Conservation (phyloP, 1,140 invertebrate genomes). For the Ephestia elutella region DNA sequence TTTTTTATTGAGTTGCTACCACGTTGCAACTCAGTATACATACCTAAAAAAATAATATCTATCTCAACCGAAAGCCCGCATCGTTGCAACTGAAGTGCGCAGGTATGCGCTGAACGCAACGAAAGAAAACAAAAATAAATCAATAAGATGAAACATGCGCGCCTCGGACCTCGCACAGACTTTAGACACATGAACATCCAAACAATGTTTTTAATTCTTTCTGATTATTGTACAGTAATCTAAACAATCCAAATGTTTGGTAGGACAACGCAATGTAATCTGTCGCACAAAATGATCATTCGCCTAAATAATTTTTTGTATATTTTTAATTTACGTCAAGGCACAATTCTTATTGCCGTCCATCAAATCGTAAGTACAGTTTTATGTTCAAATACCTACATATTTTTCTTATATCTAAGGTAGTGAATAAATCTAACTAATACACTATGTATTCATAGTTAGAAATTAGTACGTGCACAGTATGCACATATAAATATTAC, state of each 20-base stretch:
- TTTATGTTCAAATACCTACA: neutral
- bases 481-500: too few relatives aligned
- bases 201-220: slow-evolving; percentile 44
- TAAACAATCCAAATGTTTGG: slow-evolving; percentile 62
- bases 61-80: neutral
- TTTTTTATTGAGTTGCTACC: too few relatives aligned
- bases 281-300: slow-evolving; percentile 62
- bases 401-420: too few relatives aligned
- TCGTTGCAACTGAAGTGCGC: slow-evolving; percentile 16
- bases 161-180: neutral
- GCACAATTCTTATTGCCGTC: slow-evolving; percentile 67
- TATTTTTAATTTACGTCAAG: slow-evolving; percentile 67
- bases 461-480: neutral
- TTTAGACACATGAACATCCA: slow-evolving; percentile 16
- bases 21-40: too few relatives aligned
- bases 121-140: slow-evolving; percentile 43
- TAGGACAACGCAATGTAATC: slow-evolving; percentile 59
- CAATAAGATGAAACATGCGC: slow-evolving; percentile 62
- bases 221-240: slow-evolving; percentile 36
- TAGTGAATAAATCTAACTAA: too few relatives aligned
- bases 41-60: too few relatives aligned
- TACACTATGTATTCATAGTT: too few relatives aligned
- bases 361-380: slow-evolving; percentile 64
- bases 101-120: slow-evolving; percentile 35
- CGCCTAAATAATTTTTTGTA: slow-evolving; percentile 67